Conservation (phyloP, 2,797 vertebrate species). For the Pipistrellus pygmaeus region DNA sequence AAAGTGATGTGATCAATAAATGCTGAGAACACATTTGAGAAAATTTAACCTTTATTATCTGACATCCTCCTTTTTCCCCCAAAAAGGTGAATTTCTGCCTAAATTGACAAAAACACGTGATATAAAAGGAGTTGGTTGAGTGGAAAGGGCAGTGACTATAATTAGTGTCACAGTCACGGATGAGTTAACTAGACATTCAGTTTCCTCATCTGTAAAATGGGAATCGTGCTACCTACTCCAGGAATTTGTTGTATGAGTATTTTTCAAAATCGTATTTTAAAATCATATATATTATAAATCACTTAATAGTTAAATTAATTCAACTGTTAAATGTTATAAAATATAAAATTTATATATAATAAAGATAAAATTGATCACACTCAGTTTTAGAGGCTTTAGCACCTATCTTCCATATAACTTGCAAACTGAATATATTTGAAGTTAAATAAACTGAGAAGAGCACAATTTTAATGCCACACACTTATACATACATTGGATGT, state of each 20-base stretch:
- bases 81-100: neutral
- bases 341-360: slow-evolving; percentile 26
- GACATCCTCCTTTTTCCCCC: neutral
- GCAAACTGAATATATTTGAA: neutral
- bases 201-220: neutral
- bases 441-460: neutral
- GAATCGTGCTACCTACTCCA: neutral
- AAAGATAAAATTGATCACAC: neutral
- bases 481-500: neutral
- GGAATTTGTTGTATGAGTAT: neutral
- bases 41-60: slow-evolving; percentile 3
- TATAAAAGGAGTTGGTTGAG: neutral
- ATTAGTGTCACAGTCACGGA: neutral
- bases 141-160: neutral
- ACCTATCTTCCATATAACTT: neutral
- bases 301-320: neutral
- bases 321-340: neutral
- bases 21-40: neutral
- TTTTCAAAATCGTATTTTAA: neutral
- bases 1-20: neutral
- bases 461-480: slow-evolving; percentile 19
- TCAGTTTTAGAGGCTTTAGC: neutral
- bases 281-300: neutral
- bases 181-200: neutral
- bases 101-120: neutral